Evolutionary conservation across 2,797 vertebrate genomes (phyloP), one percentile per base, ranked within the genome.

Genomic region (Poeciliopsis paucimaculata): DNA sequence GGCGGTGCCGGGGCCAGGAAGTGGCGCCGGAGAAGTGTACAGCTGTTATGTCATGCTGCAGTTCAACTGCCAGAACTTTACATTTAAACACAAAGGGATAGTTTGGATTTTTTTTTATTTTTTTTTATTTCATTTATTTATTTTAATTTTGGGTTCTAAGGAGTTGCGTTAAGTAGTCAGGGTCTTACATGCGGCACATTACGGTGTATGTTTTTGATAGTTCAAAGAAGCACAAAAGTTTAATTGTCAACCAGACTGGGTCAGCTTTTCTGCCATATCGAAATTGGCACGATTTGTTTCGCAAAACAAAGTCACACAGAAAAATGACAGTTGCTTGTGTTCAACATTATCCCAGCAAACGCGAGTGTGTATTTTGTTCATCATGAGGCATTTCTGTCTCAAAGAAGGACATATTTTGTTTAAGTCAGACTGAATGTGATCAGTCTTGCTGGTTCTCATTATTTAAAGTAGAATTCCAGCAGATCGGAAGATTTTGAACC

Each of bases 1-100:
- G 74, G 64, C 41, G 77, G 81, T 41, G 18, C 28, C 70, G 20
- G 77, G 71, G 23, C 83, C 82, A 81, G 72, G 47, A 66, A 75
- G 73, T 72, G 75, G 72, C 20, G 57, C 70, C 0, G 1, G n/a
- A 23, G 62, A 64, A 1, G 41, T 70, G 26, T 5, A 26, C 34
- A 66, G 62, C 28, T 34, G 28, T 62, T 15, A 2, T 13, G 57
- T 16, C 15, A 7, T 7, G 57, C 28, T 62, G 57, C 28, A 16
- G 57, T 39, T 15, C 34, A 34, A 18, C 31, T 20, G 60, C n/a
- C n/a, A 15, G n/a, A 57, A 28, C n/a, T 28, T 28, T 57, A 13
- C 12, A 57, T 28, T 28, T 28, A 15, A 28, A 57, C 11, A n/a
- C 10, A 55, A 26, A 55, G 26, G 10, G 23, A 26, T 26, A n/a